Percentiles rank a stretch among this genome's conserved stretches.
Conservation (phyloP, 2,888 invertebrate species). For the Sylvicola cinctus region DNA sequence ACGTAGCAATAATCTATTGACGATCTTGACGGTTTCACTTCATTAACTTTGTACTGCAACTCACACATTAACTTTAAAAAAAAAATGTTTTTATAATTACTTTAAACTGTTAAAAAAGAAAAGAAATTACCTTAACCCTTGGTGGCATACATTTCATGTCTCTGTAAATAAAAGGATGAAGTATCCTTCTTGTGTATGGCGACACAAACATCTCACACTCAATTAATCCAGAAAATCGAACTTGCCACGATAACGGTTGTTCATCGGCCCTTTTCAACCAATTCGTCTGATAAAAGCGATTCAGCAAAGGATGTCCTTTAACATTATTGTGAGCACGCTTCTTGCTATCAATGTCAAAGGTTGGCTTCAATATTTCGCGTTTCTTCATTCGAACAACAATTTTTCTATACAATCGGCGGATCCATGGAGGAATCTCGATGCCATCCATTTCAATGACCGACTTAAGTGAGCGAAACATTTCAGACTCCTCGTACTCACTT, state of each 20-base stretch:
- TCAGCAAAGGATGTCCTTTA: slow-evolving; percentile 14
- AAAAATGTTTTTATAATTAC: not conserved
- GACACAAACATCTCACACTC: slow-evolving; percentile 40
- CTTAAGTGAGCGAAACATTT: slow-evolving; percentile 15
- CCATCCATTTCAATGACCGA: slow-evolving; percentile 15
- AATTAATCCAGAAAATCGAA: slow-evolving; percentile 30
- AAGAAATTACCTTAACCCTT: slow-evolving; percentile 46
- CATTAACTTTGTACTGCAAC: slow-evolving; percentile 19
- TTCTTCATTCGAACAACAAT: slow-evolving; percentile 33
- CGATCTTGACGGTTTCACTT: slow-evolving; percentile 28
- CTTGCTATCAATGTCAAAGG: slow-evolving; percentile 34
- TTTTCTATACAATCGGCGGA: slow-evolving; percentile 33
- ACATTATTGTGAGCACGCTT: slow-evolving; percentile 2
- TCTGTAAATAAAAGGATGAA: slow-evolving; percentile 69
- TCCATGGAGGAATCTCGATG: slow-evolving; percentile 16
- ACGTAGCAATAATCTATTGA: slow-evolving; percentile 75
- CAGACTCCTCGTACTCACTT: slow-evolving; percentile 20
- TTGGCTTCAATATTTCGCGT: slow-evolving; percentile 30
- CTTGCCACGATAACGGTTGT: slow-evolving; percentile 18
- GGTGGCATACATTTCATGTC: slow-evolving; percentile 41
- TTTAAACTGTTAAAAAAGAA: slow-evolving; percentile 27
- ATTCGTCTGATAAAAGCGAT: slow-evolving; percentile 17
- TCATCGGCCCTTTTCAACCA: not conserved
- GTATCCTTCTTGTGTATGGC: slow-evolving; percentile 43
- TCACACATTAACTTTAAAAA: slow-evolving; percentile 26